Evolutionary conservation across 2,797 vertebrate species (phyloP).

Genomic region (Picus viridis): DNA sequence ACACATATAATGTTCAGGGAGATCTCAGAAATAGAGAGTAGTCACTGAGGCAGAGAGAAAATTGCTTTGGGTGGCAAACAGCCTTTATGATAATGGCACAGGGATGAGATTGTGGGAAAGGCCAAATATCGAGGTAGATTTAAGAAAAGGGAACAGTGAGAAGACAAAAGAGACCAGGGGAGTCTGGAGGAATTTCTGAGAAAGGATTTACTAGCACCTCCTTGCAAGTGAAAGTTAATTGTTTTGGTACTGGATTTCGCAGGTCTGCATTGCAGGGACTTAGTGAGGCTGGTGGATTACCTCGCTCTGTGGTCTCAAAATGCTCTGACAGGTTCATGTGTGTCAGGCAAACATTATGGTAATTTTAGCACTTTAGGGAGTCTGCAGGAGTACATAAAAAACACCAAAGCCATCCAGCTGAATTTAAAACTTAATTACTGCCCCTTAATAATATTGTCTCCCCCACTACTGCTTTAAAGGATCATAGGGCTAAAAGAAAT

Average conservation of each 20-base stretch:
- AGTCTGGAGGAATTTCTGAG: conserved; percentile 21
- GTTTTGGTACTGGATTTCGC: conserved; percentile 54
- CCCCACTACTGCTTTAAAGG: neutral
- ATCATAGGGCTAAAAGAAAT: conserved; percentile 55
- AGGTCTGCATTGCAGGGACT: conserved; percentile 7
- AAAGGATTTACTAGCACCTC: conserved; percentile 8
- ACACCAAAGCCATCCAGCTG: conserved; percentile 27
- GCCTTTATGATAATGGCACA: neutral
- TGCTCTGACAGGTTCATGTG: conserved; percentile 59
- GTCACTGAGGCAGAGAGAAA: neutral
- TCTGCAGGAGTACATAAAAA: conserved; percentile 45
- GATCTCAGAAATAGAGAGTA: neutral
- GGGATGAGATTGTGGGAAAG: conserved; percentile 34
- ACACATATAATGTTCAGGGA: neutral
- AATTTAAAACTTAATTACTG: conserved; percentile 67
- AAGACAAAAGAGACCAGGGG: conserved; percentile 25
- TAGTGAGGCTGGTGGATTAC: conserved; percentile 44
- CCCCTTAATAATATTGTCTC: conserved; percentile 41
- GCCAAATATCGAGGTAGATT: neutral
- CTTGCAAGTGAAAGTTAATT: conserved; percentile 56
- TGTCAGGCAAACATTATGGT: conserved; percentile 66
- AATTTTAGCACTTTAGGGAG: conserved; percentile 47
- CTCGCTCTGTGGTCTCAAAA: conserved; percentile 29
- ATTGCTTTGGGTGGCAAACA: neutral
- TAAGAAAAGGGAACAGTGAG: neutral